A percentile compares a stretch with the other conserved stretches of the same genome.
phyloP scores from a whole-genome alignment of 2,888 invertebrate genomes.

The Emmelina monodactyla region DNA sequence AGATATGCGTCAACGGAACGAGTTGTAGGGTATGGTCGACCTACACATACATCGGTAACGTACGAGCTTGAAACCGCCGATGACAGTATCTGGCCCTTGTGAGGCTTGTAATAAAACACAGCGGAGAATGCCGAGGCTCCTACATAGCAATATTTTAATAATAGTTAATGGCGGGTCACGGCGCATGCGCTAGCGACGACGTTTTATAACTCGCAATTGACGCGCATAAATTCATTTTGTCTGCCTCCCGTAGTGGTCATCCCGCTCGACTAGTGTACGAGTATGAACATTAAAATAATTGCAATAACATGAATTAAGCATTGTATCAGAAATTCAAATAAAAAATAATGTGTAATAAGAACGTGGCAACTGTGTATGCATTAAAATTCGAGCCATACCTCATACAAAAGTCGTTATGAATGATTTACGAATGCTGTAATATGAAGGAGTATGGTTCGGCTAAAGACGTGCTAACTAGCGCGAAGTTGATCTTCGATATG shows the following conservation, averaged over 20 bases:
- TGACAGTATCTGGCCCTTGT: slow-evolving; percentile 52
- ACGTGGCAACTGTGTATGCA: too few species aligned
- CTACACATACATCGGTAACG: slow-evolving; percentile 54
- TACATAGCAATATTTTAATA: slow-evolving; percentile 63
- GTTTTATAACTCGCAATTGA: slow-evolving; percentile 58
- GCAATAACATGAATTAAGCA: too few species aligned
- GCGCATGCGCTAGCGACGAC: slow-evolving; percentile 47
- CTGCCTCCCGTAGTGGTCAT: slow-evolving; percentile 35
- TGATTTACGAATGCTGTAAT: slow-evolving; percentile 35
- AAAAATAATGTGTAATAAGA: too few species aligned
- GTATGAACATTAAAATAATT: slow-evolving; percentile 32
- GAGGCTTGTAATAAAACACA: slow-evolving; percentile 53
- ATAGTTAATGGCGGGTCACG: slow-evolving; percentile 61
- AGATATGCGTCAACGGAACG: slow-evolving; percentile 27
- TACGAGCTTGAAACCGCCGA: slow-evolving; percentile 57
- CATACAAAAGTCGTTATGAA: slow-evolving; percentile 55
- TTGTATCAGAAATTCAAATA: too few species aligned
- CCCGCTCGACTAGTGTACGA: slow-evolving; percentile 22
- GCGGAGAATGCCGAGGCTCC: slow-evolving; percentile 54
- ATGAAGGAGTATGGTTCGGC: slow-evolving; percentile 12
- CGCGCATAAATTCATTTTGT: slow-evolving; percentile 50
- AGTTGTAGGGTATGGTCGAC: slow-evolving; percentile 31
- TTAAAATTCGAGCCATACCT: slow-evolving; percentile 27
- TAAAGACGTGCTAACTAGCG: slow-evolving; percentile 55
- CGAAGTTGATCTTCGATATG: slow-evolving; percentile 54